Evolutionary conservation across 2,797 vertebrate species (phyloP), one percentile per base, ranked within the genome.

Genomic region (Lophius americanus): DNA sequence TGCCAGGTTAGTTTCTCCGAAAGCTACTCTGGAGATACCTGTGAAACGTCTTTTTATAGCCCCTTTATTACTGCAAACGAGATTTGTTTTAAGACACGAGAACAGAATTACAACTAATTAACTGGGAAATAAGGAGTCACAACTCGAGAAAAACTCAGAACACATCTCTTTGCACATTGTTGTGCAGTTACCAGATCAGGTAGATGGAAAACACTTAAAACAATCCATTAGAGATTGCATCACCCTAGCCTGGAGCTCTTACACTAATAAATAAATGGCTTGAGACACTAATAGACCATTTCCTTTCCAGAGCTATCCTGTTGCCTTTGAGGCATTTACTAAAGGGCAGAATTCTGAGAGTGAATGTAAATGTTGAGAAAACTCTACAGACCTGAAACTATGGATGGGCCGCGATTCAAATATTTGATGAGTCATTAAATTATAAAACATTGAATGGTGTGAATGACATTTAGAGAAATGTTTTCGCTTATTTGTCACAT

Each of bases 271-370:
- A 89, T 87, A 86, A 91, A 91, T 85, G 82, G 78, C 71, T 69
- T 81, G 75, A 77, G 84, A 91, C 74, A 75, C 81, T 91, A 90
- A 91, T 85, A 86, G 84, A 83, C 84, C 76, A 85, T 89, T 91
- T 91, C 86, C 90, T 88, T 78, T 83, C 69, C 80, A 86, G 79
- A 74, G 70, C 67, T 77, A 76, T 86, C 77, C 76, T 76, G 64
- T 75, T 83, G 75, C 75, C 83, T 82, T 52, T 60, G 49, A 81
- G 76, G 78, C 78, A 74, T 81, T 79, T 78, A 73, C 77, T 67
- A 66, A 48, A 43, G 68, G 75, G 56, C 74, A 63, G 71, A 39
- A 11, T 65, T 6, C 4, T 60, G 68, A 53, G 52, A 36, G 50
- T 38, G 48, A 51, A 44, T 53, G 51, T 35, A 5, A 3, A 9